Percentiles rank a stretch among this genome's conserved stretches.
Evolutionary conservation across 2,113 vertebrate species (phyloP).

Genomic region (Marmota flaviventris): DNA sequence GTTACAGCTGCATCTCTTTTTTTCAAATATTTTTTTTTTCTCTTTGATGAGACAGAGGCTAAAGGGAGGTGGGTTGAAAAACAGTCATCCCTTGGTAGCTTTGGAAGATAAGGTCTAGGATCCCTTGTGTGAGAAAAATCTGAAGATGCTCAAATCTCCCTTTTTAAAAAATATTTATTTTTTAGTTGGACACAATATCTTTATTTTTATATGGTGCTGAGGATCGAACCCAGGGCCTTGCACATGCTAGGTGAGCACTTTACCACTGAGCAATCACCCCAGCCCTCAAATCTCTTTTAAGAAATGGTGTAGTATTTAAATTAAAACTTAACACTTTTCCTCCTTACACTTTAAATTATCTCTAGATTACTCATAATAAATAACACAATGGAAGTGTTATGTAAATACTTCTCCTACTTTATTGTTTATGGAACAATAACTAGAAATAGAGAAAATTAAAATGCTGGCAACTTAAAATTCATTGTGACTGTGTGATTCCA

Average conservation of each 20-base stretch:
- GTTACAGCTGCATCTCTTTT: background rate
- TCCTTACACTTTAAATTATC: background rate
- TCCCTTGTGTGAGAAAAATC: background rate
- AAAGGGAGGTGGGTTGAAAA: background rate
- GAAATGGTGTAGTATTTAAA: background rate
- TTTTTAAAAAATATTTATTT: too few relatives aligned
- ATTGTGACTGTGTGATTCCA: too few relatives aligned
- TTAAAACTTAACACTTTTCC: background rate
- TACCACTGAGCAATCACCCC: too few relatives aligned
- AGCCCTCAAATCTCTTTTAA: background rate
- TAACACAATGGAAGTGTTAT: background rate
- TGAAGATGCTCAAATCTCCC: background rate
- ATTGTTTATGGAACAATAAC: background rate
- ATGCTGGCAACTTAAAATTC: too few relatives aligned
- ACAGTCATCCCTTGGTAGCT: background rate
- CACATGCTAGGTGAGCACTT: too few relatives aligned
- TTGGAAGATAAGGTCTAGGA: background rate
- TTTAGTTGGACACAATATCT: too few relatives aligned
- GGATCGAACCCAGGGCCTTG: too few relatives aligned
- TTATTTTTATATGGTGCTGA: too few relatives aligned
- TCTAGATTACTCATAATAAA: background rate
- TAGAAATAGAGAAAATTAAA: too few relatives aligned
- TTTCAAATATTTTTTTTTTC: background rate
- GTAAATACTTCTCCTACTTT: background rate
- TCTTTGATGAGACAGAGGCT: background rate